Base-by-base conservation (phyloP, 1,140 invertebrate species). In the Galendromus occidentalis region DNA sequence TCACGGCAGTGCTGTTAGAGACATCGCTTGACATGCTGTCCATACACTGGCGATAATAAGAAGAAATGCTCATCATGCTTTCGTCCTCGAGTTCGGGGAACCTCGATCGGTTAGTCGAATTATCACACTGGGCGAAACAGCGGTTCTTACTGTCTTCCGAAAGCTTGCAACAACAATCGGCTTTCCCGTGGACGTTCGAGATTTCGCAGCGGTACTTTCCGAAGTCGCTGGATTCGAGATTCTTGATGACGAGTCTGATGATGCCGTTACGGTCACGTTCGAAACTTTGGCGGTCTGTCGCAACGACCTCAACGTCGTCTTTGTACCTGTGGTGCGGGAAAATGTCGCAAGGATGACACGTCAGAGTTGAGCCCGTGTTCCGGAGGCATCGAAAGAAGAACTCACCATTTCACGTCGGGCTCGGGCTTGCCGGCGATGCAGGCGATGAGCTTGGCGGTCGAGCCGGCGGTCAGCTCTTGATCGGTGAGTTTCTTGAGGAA, bases 401-500 rank as follows among this genome's bases (percentile, higher is more conserved):
- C 66, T 66, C 59, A 88, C 87, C 88, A 87, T 69, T 86, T 83
- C 59, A 84, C 86, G 55, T 87, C 86, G 0, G 89, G 89, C 59
- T 90, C 86, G 0, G 90, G 90, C 67, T 80, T 82, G 42, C 90
- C 90, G 17, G 83, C 83, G 33, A 85, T 82, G 73, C 88, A 91
- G 33, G 88, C 89, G 17, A 88, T 92, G 73, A 93, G 92, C 74
- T 90, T 91, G 20, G 86, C 88, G 18, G 84, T 84, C 84, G 91
- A 89, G 7, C 87, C 86, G 71, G 85, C 83, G 73, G 86, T 87
- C 20, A 90, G 80, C 75, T 92, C 88, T 30, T 85, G 85, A 74
- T 91, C 88, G 0, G 87, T 88, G 67, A 92, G 86, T 70, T 83
- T 85, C 76, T 92, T 93, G 66, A 93, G 75, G 80, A 92, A 92